These are phyloP conservation scores for Cavia aperea DNA, from an alignment of 2,113 vertebrate genomes.

Conservation along the genomic window DNA sequence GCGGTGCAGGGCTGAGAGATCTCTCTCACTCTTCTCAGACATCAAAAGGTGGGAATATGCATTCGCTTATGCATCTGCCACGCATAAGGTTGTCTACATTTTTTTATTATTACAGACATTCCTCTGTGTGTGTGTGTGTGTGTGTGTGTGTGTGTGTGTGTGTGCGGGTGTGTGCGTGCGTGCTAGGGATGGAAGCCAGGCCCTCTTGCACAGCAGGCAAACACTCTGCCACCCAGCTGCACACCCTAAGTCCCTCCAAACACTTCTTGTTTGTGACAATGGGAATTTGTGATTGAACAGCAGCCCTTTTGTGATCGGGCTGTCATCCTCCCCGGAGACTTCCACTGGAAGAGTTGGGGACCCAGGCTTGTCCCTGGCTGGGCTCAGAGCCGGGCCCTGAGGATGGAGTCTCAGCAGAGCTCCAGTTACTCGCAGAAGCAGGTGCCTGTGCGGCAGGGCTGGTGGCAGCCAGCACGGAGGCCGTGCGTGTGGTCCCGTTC, in stretches of 20 bases:
- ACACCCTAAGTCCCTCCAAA: neutral
- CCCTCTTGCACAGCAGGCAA: neutral
- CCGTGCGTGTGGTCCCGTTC: constrained; percentile 64
- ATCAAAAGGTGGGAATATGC: accelerated
- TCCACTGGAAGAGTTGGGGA: accelerated
- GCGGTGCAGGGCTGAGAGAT: neutral
- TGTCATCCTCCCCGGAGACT: neutral
- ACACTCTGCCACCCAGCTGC: neutral
- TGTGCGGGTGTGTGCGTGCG: neutral
- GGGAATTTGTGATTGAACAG: neutral
- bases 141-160: neutral
- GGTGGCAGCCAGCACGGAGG: neutral
- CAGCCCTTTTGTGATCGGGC: neutral
- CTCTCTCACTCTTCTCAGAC: neutral
- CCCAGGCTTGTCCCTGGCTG: neutral
- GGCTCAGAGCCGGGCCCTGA: neutral
- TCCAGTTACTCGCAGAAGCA: neutral
- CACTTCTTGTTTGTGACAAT: neutral
- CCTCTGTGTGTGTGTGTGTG: neutral
- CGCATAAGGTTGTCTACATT: neutral
- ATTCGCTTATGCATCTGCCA: neutral
- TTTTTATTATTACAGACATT: neutral
- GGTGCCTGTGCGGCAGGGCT: constrained; percentile 5
- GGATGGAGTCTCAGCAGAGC: neutral
- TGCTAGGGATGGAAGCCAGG: neutral